Percentiles rank a stretch among this genome's conserved stretches.
These are phyloP conservation scores for Bergia sp. DNA, from an alignment of 92 coral and sea anemone species.

Conservation along the genomic window DNA sequence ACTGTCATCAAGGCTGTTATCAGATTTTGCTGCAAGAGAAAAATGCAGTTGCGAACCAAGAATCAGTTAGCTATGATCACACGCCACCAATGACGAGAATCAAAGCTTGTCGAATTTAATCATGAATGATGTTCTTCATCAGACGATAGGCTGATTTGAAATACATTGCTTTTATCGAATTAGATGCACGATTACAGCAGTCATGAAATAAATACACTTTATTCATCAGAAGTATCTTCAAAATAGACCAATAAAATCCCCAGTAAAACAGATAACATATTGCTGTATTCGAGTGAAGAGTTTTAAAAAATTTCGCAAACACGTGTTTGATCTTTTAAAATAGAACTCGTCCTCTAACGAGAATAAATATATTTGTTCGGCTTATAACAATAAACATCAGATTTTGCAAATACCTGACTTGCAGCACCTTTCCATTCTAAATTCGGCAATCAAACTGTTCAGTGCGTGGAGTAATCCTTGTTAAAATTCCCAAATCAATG, in stretches of 20 bases:
- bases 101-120: background rate
- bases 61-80: background rate
- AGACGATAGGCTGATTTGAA: background rate
- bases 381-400: background rate
- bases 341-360: background rate
- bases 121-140: background rate
- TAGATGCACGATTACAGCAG: background rate
- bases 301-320: background rate
- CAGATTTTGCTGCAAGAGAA: conserved; percentile 43
- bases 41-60: background rate
- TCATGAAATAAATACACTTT: background rate
- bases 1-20: conserved; percentile 84
- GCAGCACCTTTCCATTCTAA: conserved; percentile 2
- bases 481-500: background rate
- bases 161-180: background rate
- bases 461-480: background rate
- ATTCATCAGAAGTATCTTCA: background rate
- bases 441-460: background rate
- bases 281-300: background rate
- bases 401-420: conserved; percentile 9
- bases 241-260: background rate
- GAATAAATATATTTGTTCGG: background rate
- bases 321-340: background rate
- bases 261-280: background rate
- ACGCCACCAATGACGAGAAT: conserved; percentile 12